Conservation (phyloP, 2,888 invertebrate species). For the Clitarchus hookeri region DNA sequence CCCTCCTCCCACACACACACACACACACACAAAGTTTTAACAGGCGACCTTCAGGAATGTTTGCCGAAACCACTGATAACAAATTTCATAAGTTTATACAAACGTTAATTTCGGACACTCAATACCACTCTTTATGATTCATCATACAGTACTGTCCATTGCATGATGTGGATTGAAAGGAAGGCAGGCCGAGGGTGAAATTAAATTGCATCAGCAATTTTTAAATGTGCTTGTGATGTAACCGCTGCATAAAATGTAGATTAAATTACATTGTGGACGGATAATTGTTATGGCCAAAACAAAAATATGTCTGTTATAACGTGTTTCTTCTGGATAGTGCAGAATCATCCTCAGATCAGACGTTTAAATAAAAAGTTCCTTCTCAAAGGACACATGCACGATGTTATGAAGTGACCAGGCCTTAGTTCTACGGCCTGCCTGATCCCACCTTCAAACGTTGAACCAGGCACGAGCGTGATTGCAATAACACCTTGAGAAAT, state of each 20-base stretch:
- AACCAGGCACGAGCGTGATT: no score
- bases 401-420: no score
- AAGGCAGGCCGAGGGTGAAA: not conserved
- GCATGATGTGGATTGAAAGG: not conserved
- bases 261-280: not conserved
- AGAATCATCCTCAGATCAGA: not conserved
- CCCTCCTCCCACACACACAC: no score
- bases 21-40: slow-evolving; percentile 3
- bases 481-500: no score
- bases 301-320: not conserved
- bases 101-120: not conserved
- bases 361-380: not conserved
- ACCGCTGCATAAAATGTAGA: not conserved
- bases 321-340: not conserved
- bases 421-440: no score
- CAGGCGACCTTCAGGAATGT: not conserved
- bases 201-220: no score
- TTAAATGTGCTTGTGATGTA: not conserved
- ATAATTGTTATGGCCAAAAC: slow-evolving; percentile 2
- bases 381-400: not conserved
- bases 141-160: not conserved
- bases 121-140: not conserved
- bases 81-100: not conserved
- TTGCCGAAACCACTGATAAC: not conserved
- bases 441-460: no score